These are phyloP conservation scores for Sipha maydis DNA, from an alignment of 2,888 invertebrate species.

Conservation along the genomic window DNA sequence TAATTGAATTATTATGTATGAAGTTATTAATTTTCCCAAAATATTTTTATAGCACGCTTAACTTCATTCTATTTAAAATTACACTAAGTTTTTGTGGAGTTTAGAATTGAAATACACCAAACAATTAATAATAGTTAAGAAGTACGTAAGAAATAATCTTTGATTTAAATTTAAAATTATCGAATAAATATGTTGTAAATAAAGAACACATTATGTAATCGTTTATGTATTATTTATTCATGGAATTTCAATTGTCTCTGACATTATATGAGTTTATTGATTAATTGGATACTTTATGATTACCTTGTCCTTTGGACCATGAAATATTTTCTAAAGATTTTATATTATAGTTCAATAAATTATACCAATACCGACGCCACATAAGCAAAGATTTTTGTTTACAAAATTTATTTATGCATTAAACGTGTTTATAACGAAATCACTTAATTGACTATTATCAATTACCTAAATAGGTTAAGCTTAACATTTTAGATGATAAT, in stretches of 20 bases:
- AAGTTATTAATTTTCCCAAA: neutral
- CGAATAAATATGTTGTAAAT: no score
- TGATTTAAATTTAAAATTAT: no score
- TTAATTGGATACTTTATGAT: neutral
- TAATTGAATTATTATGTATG: neutral
- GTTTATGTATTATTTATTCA: neutral
- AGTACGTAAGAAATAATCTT: no score
- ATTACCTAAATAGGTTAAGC: no score
- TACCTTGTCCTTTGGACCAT: slow-evolving; percentile 23
- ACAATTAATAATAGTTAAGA: neutral
- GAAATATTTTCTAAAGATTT: neutral
- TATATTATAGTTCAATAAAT: neutral
- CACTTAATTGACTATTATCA: no score
- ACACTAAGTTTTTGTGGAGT: neutral
- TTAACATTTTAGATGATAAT: no score
- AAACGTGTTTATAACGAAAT: no score
- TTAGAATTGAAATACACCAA: neutral
- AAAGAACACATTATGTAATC: no score
- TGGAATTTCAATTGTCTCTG: neutral
- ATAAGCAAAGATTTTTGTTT: neutral
- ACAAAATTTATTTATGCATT: no score
- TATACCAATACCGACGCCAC: neutral
- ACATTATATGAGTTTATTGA: neutral
- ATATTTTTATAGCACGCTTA: neutral
- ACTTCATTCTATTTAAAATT: neutral